Evolutionary conservation across 35 echinoderm and acorn worm genomes (phyloP).

Genomic region (Anneissia japonica): DNA sequence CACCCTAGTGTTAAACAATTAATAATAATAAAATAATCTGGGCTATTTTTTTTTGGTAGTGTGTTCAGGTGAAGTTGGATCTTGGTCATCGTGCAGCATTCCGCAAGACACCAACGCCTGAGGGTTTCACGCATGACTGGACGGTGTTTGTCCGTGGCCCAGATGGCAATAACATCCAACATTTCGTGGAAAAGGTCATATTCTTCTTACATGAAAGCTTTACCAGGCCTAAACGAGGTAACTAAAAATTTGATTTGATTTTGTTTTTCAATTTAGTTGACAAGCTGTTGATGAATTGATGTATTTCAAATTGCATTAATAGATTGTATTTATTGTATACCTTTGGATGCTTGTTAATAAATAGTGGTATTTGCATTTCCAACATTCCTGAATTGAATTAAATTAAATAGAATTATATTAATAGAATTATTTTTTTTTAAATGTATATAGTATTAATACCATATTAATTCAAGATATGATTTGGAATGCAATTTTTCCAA

Average conservation of each 20-base stretch:
- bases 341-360: too few relatives aligned
- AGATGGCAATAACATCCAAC: constrained; percentile 83
- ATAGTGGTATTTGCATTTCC: too few relatives aligned
- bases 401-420: too few relatives aligned
- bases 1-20: too few relatives aligned
- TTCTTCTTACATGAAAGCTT: constrained; percentile 96
- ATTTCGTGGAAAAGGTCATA: constrained; percentile 93
- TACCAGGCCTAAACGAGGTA: constrained; percentile 88
- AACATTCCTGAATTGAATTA: too few relatives aligned
- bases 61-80: constrained; percentile 96
- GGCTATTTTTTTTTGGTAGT: constrained; percentile 36
- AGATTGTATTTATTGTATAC: neutral
- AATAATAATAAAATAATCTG: too few relatives aligned
- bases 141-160: constrained; percentile 87
- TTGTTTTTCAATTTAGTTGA: too few relatives aligned
- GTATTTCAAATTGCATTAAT: neutral
- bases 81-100: constrained; percentile 81
- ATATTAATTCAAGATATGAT: too few relatives aligned
- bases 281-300: neutral
- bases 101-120: constrained; percentile 55
- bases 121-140: constrained; percentile 99
- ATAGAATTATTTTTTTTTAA: too few relatives aligned
- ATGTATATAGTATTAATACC: too few relatives aligned
- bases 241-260: neutral
- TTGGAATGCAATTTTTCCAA: too few relatives aligned